A percentile compares a stretch with the other conserved stretches of the same genome.
phyloP scores from a whole-genome alignment of 2,113 vertebrate genomes.

The Scomber japonicus region DNA sequence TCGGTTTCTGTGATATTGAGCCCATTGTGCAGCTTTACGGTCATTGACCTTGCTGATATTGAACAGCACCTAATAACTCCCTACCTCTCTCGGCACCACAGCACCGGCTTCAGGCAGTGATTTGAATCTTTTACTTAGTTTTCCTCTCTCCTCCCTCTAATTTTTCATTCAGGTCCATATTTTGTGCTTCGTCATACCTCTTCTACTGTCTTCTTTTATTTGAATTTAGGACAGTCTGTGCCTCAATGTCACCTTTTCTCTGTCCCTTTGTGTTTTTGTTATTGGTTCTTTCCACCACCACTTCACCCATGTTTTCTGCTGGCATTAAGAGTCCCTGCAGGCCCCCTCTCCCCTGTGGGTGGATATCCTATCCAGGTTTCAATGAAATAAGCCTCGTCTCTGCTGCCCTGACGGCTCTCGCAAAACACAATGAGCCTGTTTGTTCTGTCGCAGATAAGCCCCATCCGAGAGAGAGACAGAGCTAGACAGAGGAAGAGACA shows the following conservation, averaged over 20 bases:
- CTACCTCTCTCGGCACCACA: neutral
- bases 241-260: conserved; percentile 4
- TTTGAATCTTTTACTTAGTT: conserved; percentile 4
- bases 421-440: conserved; percentile 66
- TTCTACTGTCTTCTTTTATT: conserved; percentile 2
- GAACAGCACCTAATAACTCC: neutral
- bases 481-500: neutral
- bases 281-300: conserved; percentile 13
- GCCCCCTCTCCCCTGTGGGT: conserved; percentile 13
- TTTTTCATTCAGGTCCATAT: neutral
- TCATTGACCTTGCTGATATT: conserved; percentile 21
- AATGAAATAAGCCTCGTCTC: conserved; percentile 43
- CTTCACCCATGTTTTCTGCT: conserved; percentile 20
- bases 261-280: conserved; percentile 21
- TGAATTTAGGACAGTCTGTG: conserved; percentile 16
- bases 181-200: neutral
- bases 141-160: neutral
- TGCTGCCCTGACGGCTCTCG: conserved; percentile 31
- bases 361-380: conserved; percentile 57
- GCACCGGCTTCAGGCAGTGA: neutral
- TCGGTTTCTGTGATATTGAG: conserved; percentile 10
- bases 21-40: neutral
- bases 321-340: conserved; percentile 17
- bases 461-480: conserved; percentile 2
- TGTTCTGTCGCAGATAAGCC: conserved; percentile 69